Evolutionary conservation across 2,888 invertebrate genomes (phyloP), one percentile per base, ranked within the genome.

Genomic region (Harpalus rubripes): DNA sequence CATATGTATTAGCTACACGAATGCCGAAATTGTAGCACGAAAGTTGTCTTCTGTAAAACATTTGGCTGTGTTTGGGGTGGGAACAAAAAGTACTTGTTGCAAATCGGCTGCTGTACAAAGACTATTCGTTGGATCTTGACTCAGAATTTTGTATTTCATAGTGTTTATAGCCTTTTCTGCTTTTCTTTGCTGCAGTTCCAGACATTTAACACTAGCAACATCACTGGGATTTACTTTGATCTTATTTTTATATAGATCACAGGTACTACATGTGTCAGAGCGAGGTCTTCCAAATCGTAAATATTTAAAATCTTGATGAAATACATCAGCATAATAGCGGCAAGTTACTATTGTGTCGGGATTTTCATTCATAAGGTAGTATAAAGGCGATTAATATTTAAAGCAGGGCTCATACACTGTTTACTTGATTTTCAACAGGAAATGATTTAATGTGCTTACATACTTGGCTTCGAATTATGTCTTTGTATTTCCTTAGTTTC

Each of bases 21-120:
- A 89, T 78, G 41, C 87, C 86, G 16, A 88, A 84, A 84, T 88
- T 88, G 84, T 88, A 88, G 52, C 86, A 86, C 59, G 87, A 87
- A 18, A 88, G 85, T 84, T 88, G 88, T 12, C 88, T 85, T 10
- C 76, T 85, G 85, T 89, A 89, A 84, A 88, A 89, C 85, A 88
- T 88, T 74, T 87, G 85, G 84, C 83, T 87, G 88, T 22, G 88
- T 88, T 58, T n/a, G 89, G 86, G 12, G 87, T 88, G 15, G 88
- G 88, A 15, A 87, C 85, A 44, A 87, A 87, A 15, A 88, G 65
- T 15, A 88, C 88, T 85, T 88, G 87, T 84, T 88, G 86, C 63
- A 88, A 84, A 85, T 88, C 88, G 81, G 88, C 86, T 16, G 85
- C 74, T 15, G 86, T 44, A 74, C 86, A 85, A 44, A 56, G 85